Percentiles rank a stretch among this genome's conserved stretches.
phyloP scores from a whole-genome alignment of 2,888 invertebrate genomes.

The Allophyes oxyacanthae region DNA sequence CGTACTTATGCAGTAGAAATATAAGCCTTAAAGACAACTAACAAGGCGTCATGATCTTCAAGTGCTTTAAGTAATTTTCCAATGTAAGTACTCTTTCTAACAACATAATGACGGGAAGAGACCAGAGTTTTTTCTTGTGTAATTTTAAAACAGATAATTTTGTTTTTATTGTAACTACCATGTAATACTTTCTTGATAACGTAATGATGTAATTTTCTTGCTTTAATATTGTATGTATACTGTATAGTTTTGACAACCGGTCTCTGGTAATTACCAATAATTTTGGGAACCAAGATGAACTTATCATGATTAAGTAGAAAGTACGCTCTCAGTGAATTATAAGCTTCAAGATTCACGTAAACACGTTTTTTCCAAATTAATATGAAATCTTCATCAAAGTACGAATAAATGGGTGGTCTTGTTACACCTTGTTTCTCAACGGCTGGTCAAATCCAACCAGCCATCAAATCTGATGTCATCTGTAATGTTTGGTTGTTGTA shows the following conservation, averaged over 20 bases:
- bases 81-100: constrained; percentile 49
- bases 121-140: constrained; percentile 41
- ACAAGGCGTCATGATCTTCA: constrained; percentile 37
- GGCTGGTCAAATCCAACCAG: too few species aligned
- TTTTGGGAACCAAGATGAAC: constrained; percentile 43
- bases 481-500: too few species aligned
- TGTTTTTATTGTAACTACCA: constrained; percentile 42
- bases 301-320: constrained; percentile 52
- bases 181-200: constrained; percentile 47
- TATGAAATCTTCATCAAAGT: constrained; percentile 40
- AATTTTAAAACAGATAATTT: constrained; percentile 46
- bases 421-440: too few species aligned
- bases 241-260: constrained; percentile 44
- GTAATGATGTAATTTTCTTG: constrained; percentile 45
- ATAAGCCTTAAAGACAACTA: not conserved
- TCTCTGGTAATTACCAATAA: constrained; percentile 44
- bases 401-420: constrained; percentile 10
- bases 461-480: too few species aligned
- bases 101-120: constrained; percentile 53
- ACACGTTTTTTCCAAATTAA: constrained; percentile 38
- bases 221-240: constrained; percentile 26
- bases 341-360: constrained; percentile 33
- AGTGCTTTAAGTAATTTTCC: constrained; percentile 53
- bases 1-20: too few species aligned
- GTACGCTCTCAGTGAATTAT: constrained; percentile 40